Percentiles rank a stretch among this genome's conserved stretches.
Evolutionary conservation across 2,888 invertebrate genomes (phyloP).

Genomic region (Ophion ventricosus): DNA sequence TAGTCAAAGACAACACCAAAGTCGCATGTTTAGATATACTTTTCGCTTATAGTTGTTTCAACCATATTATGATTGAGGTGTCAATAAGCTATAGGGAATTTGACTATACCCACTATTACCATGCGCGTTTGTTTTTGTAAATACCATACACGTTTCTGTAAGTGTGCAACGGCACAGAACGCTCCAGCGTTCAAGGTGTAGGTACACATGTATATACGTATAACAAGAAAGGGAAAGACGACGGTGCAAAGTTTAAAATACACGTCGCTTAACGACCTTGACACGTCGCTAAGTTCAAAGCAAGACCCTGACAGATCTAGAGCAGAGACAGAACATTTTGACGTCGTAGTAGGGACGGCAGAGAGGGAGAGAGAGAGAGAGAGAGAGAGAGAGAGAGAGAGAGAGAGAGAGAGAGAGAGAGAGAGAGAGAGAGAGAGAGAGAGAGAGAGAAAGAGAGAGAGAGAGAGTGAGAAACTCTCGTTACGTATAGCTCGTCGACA

Average conservation of each 20-base stretch:
- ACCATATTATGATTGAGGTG: too few species aligned
- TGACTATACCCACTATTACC: too few species aligned
- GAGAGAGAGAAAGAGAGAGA: slow-evolving; percentile 48
- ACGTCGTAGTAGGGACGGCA: slow-evolving; percentile 37
- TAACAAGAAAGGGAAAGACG: slow-evolving; percentile 33
- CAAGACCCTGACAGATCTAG: slow-evolving; percentile 65
- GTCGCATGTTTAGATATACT: too few species aligned
- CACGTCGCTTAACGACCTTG: slow-evolving; percentile 64
- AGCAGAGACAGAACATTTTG: slow-evolving; percentile 58
- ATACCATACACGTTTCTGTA: too few species aligned
- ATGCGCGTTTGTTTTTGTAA: too few species aligned
- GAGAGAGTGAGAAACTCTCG: slow-evolving; percentile 37
- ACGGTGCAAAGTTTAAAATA: slow-evolving; percentile 66
- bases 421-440: slow-evolving; percentile 50
- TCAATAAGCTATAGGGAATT: too few species aligned
- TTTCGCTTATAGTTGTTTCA: too few species aligned
- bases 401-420: slow-evolving; percentile 51
- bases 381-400: slow-evolving; percentile 43
- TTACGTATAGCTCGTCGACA: slow-evolving; percentile 40
- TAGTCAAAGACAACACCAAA: too few species aligned
- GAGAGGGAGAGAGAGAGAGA: slow-evolving; percentile 49
- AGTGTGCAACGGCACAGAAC: slow-evolving; percentile 57
- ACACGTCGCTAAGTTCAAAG: slow-evolving; percentile 67
- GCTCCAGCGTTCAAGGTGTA: slow-evolving; percentile 31
- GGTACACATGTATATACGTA: slow-evolving; percentile 19